Base-by-base conservation (phyloP, 2,797 vertebrate genomes). In the Morus bassanus region DNA sequence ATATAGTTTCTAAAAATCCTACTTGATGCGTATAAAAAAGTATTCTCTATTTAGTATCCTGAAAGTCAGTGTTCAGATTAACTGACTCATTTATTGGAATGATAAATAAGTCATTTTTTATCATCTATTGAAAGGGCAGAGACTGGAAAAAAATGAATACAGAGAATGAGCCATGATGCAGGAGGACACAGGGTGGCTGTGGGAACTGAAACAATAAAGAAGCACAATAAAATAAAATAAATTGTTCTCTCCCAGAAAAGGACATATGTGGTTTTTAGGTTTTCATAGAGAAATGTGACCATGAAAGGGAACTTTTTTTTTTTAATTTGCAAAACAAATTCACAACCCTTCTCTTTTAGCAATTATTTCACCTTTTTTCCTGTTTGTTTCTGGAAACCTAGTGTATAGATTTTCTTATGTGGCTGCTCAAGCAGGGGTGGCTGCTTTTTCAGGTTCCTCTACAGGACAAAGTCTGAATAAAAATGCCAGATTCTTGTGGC, bases 31-130 rank as follows among this genome's bases (percentile, higher is more conserved):
- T 89, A 74, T 85, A 89, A 93, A 92, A 85, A 95, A 63, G 7
- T 35, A 59, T 85, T 89, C 81, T 83, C 14, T 88, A 59, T 87
- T 93, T 76, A 93, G 17, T 74, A 70, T 74, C 63, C 78, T 67
- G 56, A 70, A 91, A 89, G 43, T 70, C 78, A 79, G 17, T 60
- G 68, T 88, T 85, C 53, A 85, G 56, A 79, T 91, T 85, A 93
- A 92, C 57, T 56, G 70, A 75, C 54, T 93, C 46, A 80, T 46
- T 87, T 76, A 41, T 21, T 80, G 56, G 23, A 89, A 92, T 59
- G 76, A 83, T 63, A 78, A 94, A 89, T 67, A 73, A 86, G 48
- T 70, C 11, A 2, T 11, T 61, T 93, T 67, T 80, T 59, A 74
- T 37, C 43, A 93, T 24, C 19, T 73, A n/a, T 68, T 78, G 61